Base-by-base conservation (phyloP, 2,797 vertebrate species). In the Myotis daubentonii region DNA sequence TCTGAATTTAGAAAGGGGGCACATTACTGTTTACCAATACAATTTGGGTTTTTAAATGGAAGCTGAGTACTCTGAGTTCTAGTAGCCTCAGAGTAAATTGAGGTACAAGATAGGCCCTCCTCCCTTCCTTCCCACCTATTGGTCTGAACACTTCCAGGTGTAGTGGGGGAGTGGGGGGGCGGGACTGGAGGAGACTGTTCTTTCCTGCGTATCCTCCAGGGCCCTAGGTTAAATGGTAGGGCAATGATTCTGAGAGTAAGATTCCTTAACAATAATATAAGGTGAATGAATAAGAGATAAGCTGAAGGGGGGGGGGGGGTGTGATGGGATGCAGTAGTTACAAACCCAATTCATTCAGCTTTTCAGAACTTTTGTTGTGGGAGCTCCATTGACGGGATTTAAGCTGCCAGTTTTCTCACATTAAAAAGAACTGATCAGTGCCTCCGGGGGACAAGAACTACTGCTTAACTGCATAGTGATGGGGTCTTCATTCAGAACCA, bases 291-390 rank as follows among this genome's bases (percentile, higher is more conserved):
- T 98, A 98, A 98, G 98, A 98, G 98, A 98, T 98, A 98, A 98
- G 97, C 97, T 97, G 96, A 91, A 87, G 93, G 84, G 55, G 47
- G 94, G 95, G 95, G 68, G 65, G 79, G 36, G 36, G 36, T 36
- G 87, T 41, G 55, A 75, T 16, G 51, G 70, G 96, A 97, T 97
- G 97, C 97, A 97, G 98, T 98, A 98, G 98, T 98, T 98, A 98
- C 97, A 98, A 98, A 98, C 98, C 97, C 97, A 98, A 98, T 98
- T 98, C 98, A 98, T 98, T 98, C 98, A 98, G 98, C 98, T 98
- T 98, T 98, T 98, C 97, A 98, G 98, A 97, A 98, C 98, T 98
- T 98, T 98, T 98, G 98, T 98, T 98, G 96, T 98, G 96, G 96
- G 97, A 97, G 95, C 97, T 97, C 98, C 98, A 98, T 98, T 98